Evolutionary conservation across 2,888 invertebrate genomes (phyloP), one percentile per base, ranked within the genome.

Genomic region (Athalia cordata): DNA sequence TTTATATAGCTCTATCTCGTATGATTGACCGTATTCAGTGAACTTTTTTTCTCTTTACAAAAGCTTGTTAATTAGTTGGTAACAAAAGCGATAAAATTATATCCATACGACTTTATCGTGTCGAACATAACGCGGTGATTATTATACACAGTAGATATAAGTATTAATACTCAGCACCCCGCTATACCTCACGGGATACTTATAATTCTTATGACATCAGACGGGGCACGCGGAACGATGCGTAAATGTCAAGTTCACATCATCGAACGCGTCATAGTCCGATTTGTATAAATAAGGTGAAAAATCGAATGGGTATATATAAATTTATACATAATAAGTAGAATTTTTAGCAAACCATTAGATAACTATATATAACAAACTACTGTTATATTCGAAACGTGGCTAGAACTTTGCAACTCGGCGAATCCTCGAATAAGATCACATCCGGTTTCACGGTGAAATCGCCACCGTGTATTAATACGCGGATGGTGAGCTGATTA

Each of bases 401-500:
- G 72, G 59, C 57, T 49, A 47, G 13, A 11, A 52, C 29, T 68
- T 43, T 66, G 8, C 13, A 59, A 7, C 52, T 59, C 11, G n/a
- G 9, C n/a, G 13, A 11, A 7, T 15, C 50, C 68, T 68, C 68
- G 52, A 68, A 68, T 72, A 72, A 72, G 72, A 72, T 72, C n/a
- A 72, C 72, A 72, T 72, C 72, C 72, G 72, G 59, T 72, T 72
- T 72, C 59, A 11, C 47, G 47, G 72, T 72, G 72, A 72, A 72
- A 72, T 72, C 72, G 72, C 61, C 52, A 43, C 7, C 57, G 70
- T 50, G 52, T 55, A 50, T 68, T 11, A 15, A n/a, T 7, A 68
- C 50, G 68, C 68, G 68, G 68, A 68, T 68, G 68, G 43, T 15
- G 52, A 68, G 55, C 29, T 55, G 52, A 52, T 52, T 50, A 50